Percentiles rank a stretch among this genome's conserved stretches.
These are phyloP conservation scores for Camarhynchus parvulus DNA, from an alignment of 2,113 vertebrate species.

Conservation along the genomic window DNA sequence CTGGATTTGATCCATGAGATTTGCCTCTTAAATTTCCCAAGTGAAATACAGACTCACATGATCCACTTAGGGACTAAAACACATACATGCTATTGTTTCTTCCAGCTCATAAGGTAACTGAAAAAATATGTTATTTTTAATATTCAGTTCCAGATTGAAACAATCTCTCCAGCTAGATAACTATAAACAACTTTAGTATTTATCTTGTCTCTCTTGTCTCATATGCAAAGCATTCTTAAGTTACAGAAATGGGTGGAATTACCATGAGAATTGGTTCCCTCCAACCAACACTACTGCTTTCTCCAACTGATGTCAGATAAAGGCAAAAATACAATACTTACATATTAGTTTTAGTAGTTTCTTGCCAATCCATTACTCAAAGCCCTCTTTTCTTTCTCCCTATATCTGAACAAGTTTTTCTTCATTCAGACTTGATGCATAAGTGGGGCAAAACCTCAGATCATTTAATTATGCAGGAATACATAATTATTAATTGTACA, in stretches of 20 bases:
- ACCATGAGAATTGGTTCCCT: slow-evolving; percentile 10
- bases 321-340: background rate
- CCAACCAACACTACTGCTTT: background rate
- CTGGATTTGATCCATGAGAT: slow-evolving; percentile 30
- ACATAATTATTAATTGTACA: background rate
- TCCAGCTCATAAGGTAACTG: background rate
- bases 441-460: background rate
- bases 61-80: slow-evolving; percentile 7
- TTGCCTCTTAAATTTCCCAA: slow-evolving; percentile 45
- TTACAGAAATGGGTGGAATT: slow-evolving; percentile 26
- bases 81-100: slow-evolving; percentile 17
- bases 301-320: slow-evolving; percentile 29
- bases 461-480: background rate
- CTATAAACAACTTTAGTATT: background rate
- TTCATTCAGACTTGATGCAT: background rate
- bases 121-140: slow-evolving; percentile 26
- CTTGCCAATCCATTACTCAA: slow-evolving; percentile 26
- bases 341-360: background rate
- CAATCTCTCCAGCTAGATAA: background rate
- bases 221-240: slow-evolving; percentile 11
- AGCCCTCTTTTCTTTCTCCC: background rate
- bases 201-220: background rate
- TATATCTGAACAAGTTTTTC: background rate
- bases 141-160: background rate
- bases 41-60: background rate